Evolutionary conservation across 1,140 invertebrate species (phyloP), one percentile per base, ranked within the genome.

Genomic region (Drosophila pachea): DNA sequence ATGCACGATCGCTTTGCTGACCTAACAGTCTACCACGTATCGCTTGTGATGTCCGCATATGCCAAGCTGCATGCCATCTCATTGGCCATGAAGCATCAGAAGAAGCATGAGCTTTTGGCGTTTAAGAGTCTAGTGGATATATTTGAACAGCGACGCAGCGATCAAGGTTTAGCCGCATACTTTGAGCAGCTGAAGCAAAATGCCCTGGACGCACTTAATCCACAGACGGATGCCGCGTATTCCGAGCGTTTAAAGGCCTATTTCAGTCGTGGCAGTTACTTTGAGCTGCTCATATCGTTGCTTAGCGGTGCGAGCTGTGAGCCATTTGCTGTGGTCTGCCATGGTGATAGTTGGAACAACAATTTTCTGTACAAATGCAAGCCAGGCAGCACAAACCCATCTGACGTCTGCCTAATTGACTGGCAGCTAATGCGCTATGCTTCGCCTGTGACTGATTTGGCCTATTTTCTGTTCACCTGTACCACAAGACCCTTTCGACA

Each of bases 321-420:
- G 53, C 90, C 90, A 3, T 87, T 89, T 64, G 83, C 89, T 6
- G 90, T 91, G 7, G 40, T 91, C 11, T 90, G 88, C 31, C 92
- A 92, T 70, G 92, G 92, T n/a, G 92, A 92, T 71, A 91, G 90
- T 68, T 91, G 91, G 90, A 90, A 89, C 47, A 92, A 92, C 64
- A 92, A 92, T 62, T 88, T 92, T 14, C 68, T 92, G 43, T 92
- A 91, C 74, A 89, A 88, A 64, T 88, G 90, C 0, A 4, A 12
- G 31, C 68, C 89, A 62, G 77, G 81, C 68, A 74, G 53, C 42
- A 56, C 53, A 45, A 36, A 40, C 6, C 54, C 75, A 4, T 14
- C 66, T 12, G 36, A 92, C 36, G 76, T 90, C n/a, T 76, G 90
- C 7, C 68, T 92, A 0, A 66, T 93, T 9, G 93, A 93, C 70